These are phyloP conservation scores for Smittia aterrima DNA, from an alignment of 2,888 invertebrate genomes.

Conservation along the genomic window DNA sequence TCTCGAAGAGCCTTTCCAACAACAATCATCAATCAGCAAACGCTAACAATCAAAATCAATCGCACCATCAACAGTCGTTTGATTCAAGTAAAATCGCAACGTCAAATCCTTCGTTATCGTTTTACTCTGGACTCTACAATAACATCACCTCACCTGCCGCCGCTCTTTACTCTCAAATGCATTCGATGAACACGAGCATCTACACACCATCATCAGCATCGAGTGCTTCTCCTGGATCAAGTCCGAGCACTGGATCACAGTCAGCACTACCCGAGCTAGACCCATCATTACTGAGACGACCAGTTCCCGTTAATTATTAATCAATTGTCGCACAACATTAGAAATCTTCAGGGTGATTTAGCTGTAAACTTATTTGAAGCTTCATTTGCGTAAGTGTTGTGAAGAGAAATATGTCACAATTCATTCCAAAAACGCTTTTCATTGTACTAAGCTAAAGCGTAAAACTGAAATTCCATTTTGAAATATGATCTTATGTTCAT, in stretches of 20 bases:
- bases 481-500: not conserved
- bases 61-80: slow-evolving; percentile 51
- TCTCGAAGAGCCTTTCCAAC: slow-evolving; percentile 51
- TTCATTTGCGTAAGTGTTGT: not conserved
- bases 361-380: not conserved
- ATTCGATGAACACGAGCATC: slow-evolving; percentile 48
- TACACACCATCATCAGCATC: slow-evolving; percentile 52
- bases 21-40: slow-evolving; percentile 50
- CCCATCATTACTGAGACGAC: slow-evolving; percentile 50
- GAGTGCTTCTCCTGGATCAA: slow-evolving; percentile 53
- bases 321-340: not conserved
- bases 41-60: slow-evolving; percentile 51
- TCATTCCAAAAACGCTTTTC: not conserved
- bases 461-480: not conserved
- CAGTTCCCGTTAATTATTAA: slow-evolving; percentile 54
- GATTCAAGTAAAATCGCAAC: slow-evolving; percentile 52
- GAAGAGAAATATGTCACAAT: not conserved
- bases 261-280: slow-evolving; percentile 32
- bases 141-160: slow-evolving; percentile 53
- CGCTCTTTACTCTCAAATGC: slow-evolving; percentile 46
- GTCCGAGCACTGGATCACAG: slow-evolving; percentile 48
- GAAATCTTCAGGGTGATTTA: slow-evolving; percentile 12
- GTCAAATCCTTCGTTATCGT: slow-evolving; percentile 52
- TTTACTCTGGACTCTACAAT: slow-evolving; percentile 54
- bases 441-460: not conserved